Percentiles rank a stretch among this genome's conserved stretches.
Evolutionary conservation across 2,888 invertebrate genomes (phyloP).

Genomic region (Spodoptera littoralis): DNA sequence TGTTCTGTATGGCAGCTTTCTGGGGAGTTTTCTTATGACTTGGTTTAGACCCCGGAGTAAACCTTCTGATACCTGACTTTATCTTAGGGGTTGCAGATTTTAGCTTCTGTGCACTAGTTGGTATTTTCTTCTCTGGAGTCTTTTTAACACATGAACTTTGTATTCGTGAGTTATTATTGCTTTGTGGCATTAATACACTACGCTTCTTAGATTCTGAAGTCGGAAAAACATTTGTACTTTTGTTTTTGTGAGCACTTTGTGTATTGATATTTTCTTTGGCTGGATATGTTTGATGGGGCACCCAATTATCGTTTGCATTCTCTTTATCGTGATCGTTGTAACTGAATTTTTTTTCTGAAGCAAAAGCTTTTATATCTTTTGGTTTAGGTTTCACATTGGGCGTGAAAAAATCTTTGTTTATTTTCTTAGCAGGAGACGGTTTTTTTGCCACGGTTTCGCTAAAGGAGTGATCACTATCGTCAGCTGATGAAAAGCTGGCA

Average conservation of each 20-base stretch:
- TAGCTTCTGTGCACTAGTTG: constrained; percentile 66
- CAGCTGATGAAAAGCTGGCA: constrained; percentile 72
- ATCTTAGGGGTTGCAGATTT: constrained; percentile 79
- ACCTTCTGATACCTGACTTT: constrained; percentile 79
- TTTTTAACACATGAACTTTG: constrained; percentile 64
- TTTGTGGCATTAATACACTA: constrained; percentile 66
- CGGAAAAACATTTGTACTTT: constrained; percentile 44
- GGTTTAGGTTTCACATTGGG: constrained; percentile 67
- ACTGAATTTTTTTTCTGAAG: constrained; percentile 72
- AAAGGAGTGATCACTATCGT: constrained; percentile 78
- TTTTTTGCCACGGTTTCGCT: constrained; percentile 71
- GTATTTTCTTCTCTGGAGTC: constrained; percentile 73
- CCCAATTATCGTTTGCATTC: constrained; percentile 64
- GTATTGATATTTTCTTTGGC: constrained; percentile 62
- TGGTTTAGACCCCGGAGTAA: constrained; percentile 76
- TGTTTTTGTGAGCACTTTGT: constrained; percentile 61
- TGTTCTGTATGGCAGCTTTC: constrained; percentile 67
- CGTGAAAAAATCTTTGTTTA: constrained; percentile 66
- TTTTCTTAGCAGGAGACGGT: constrained; percentile 59
- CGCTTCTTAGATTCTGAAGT: constrained; percentile 68
- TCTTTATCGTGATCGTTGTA: constrained; percentile 73
- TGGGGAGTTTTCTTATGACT: constrained; percentile 75
- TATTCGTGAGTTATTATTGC: constrained; percentile 61
- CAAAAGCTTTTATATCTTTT: constrained; percentile 67
- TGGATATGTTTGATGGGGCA: constrained; percentile 66